Conservation (phyloP, 2,797 vertebrate species). For the Sardinella longiceps region DNA sequence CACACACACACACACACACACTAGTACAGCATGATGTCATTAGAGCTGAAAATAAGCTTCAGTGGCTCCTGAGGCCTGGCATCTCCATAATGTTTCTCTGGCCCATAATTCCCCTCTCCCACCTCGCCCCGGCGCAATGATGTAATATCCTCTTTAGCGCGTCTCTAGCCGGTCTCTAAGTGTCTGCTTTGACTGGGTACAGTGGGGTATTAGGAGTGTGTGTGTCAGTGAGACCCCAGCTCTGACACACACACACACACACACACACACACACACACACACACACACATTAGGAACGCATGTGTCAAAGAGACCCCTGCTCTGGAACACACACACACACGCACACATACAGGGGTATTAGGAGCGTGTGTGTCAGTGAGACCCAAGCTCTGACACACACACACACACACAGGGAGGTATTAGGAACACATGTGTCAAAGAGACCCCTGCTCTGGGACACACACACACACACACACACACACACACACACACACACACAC, state of each 20-base stretch:
- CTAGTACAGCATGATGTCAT: background rate
- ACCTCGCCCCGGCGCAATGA: conserved; percentile 22
- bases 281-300: background rate
- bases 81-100: background rate
- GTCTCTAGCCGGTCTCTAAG: too few species aligned
- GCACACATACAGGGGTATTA: conserved; percentile 34
- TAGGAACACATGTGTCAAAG: too few species aligned
- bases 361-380: conserved; percentile 33
- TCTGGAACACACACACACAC: too few species aligned
- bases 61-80: background rate
- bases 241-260: background rate
- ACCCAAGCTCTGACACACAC: background rate
- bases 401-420: conserved; percentile 24
- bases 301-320: too few species aligned
- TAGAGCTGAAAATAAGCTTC: background rate
- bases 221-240: conserved; percentile 35
- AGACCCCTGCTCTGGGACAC: too few species aligned
- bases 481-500: too few species aligned
- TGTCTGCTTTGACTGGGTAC: conserved; percentile 61
- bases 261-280: background rate
- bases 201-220: conserved; percentile 38
- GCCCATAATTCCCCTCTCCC: conserved; percentile 25
- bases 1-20: background rate
- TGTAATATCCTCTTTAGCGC: conserved; percentile 58
- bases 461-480: too few species aligned